Evolutionary conservation across 2,888 invertebrate genomes (phyloP), one percentile per base, ranked within the genome.

Genomic region (Hedya salicella): DNA sequence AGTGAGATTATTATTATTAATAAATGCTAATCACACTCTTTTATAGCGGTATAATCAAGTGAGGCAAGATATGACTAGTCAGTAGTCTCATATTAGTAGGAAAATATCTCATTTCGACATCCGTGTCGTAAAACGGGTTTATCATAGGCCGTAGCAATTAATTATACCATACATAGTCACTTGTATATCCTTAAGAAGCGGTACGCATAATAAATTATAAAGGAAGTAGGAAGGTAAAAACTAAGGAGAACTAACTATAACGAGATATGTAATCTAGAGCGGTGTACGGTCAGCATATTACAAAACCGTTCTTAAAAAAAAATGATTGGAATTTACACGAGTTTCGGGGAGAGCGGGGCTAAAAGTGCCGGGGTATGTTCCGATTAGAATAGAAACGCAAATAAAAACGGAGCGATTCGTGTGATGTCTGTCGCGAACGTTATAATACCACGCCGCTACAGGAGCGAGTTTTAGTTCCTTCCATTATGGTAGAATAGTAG

Each of bases 21-120:
- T 25, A 25, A 25, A 1, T 3, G 6, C 0, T 36, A 36, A 36
- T 32, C 32, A 32, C 25, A 36, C 9, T 9, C 36, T 11, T 36
- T 36, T 36, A n/a, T n/a, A 36, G 36, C 36, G 9, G 6, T 11
- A 36, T 36, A 36, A 36, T 9, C 36, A 46, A 52, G 17, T 16
- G 4, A 13, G 21, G 44, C 44, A 52, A 46, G 50, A 36, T 46
- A 57, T 49, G 59, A 19, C 21, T 52, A 50, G 11, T n/a, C n/a
- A n/a, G n/a, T n/a, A n/a, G n/a, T 25, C 6, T 16, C 32, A 32
- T 36, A 19, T 19, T 46, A 46, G 25, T 25, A 46, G 19, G 46
- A 64, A 59, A 59, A 52, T 59, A 39, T 57, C 64, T 50, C 21
- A 40, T 44, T 50, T 46, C 36, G 30, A 59, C 25, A 65, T 65